phyloP scores from a whole-genome alignment of 2,113 vertebrate species.

The Chloropsis cyanopogon region DNA sequence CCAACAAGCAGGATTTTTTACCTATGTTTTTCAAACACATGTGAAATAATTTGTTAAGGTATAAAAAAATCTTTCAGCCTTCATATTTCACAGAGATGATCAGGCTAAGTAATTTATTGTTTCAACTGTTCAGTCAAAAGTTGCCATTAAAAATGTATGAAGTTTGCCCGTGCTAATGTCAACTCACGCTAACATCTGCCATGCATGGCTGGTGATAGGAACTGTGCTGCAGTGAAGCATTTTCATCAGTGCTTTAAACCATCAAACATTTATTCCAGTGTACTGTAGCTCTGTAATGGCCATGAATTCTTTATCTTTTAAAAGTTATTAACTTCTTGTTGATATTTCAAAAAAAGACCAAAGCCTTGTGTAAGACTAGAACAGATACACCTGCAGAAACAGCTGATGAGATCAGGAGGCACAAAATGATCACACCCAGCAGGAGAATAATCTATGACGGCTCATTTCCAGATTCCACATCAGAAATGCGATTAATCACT shows the following conservation, averaged over 20 bases:
- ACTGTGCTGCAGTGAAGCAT: not conserved
- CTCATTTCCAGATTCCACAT: not conserved
- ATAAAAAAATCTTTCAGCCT: not conserved
- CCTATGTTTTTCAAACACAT: not conserved
- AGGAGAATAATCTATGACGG: not conserved
- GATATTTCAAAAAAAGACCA: not conserved
- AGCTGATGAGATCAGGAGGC: not conserved
- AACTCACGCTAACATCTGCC: not conserved
- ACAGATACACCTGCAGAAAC: not conserved
- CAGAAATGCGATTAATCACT: not conserved
- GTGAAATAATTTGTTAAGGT: not conserved
- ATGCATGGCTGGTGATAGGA: not conserved
- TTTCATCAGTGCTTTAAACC: not conserved
- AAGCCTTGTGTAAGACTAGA: not conserved
- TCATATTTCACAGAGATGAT: not conserved
- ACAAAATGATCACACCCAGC: not conserved
- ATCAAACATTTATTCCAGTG: conserved; percentile 21
- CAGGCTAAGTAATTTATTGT: not conserved
- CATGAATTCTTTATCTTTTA: not conserved
- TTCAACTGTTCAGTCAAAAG: not conserved
- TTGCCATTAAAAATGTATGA: not conserved
- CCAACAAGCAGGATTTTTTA: not conserved
- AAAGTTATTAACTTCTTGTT: not conserved
- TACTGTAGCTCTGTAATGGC: not conserved
- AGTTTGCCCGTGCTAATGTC: not conserved